phyloP scores from a whole-genome alignment of 2,797 vertebrate species.

The Lemur catta region DNA sequence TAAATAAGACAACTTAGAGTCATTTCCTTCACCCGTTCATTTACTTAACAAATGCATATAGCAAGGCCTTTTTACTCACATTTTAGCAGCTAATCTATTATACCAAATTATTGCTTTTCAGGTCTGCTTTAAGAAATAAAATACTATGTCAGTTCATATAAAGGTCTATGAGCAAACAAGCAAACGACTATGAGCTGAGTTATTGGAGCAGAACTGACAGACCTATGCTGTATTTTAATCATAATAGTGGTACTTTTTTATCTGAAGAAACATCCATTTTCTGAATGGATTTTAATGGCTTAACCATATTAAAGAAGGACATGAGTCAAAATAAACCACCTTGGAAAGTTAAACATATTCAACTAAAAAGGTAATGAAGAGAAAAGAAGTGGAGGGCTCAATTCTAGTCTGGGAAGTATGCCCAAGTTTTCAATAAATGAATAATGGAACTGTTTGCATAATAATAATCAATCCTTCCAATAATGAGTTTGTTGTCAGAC shows the following conservation, averaged over 20 bases:
- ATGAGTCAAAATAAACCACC: slow-evolving; percentile 54
- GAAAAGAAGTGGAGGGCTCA: neutral
- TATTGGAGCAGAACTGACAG: neutral
- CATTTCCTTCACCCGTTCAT: neutral
- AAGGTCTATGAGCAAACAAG: neutral
- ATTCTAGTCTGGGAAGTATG: slow-evolving; percentile 53
- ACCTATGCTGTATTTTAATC: neutral
- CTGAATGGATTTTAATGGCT: slow-evolving; percentile 23
- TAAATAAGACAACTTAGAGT: neutral
- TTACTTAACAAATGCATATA: slow-evolving; percentile 27
- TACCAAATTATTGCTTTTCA: slow-evolving; percentile 24
- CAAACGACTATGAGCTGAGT: neutral
- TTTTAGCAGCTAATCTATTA: slow-evolving; percentile 37
- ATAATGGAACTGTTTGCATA: slow-evolving; percentile 69
- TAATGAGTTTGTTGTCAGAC: slow-evolving; percentile 59
- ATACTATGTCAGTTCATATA: neutral
- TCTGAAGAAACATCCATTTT: slow-evolving; percentile 16
- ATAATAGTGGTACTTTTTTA: neutral
- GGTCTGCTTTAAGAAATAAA: neutral
- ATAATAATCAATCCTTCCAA: slow-evolving; percentile 67
- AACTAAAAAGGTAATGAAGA: neutral
- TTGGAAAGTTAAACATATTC: neutral
- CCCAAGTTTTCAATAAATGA: slow-evolving; percentile 68
- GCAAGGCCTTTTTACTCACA: neutral
- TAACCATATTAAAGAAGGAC: neutral